phyloP scores from a whole-genome alignment of 1,140 invertebrate genomes.

The Oncopodura yosiiana region DNA sequence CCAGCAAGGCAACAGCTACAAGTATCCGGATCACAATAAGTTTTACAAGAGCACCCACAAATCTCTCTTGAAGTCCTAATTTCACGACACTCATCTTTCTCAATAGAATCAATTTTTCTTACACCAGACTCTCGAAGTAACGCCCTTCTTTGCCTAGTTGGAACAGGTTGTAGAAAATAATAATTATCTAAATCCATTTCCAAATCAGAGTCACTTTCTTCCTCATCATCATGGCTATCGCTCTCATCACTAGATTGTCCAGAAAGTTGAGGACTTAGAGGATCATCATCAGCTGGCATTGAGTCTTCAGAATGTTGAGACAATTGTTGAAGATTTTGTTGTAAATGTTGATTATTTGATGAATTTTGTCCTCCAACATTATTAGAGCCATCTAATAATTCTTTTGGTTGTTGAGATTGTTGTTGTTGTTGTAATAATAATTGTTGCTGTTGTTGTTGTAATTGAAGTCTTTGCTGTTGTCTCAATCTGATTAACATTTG shows the following conservation, averaged over 20 bases:
- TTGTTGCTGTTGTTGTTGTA: conserved; percentile 40
- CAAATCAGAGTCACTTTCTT: conserved; percentile 55
- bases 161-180: conserved; percentile 82
- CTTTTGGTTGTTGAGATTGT: too few species aligned
- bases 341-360: too few species aligned
- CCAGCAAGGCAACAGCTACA: conserved; percentile 88
- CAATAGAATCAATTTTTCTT: conserved; percentile 80
- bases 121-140: conserved; percentile 80
- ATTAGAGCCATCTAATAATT: too few species aligned
- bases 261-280: conserved; percentile 3
- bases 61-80: conserved; percentile 85
- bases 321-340: too few species aligned
- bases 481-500: conserved; percentile 67
- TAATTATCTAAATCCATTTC: conserved; percentile 83
- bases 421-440: neutral
- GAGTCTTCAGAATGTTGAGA: conserved; percentile 16
- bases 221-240: conserved; percentile 40
- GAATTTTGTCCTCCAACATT: too few species aligned
- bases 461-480: conserved; percentile 51
- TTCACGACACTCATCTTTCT: conserved; percentile 88
- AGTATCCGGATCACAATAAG: conserved; percentile 86
- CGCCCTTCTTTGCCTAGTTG: conserved; percentile 76
- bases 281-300: conserved; percentile 19
- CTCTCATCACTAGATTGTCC: conserved; percentile 38
- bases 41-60: conserved; percentile 88